phyloP scores from a whole-genome alignment of 2,888 invertebrate genomes.

The Drosophila merina region DNA sequence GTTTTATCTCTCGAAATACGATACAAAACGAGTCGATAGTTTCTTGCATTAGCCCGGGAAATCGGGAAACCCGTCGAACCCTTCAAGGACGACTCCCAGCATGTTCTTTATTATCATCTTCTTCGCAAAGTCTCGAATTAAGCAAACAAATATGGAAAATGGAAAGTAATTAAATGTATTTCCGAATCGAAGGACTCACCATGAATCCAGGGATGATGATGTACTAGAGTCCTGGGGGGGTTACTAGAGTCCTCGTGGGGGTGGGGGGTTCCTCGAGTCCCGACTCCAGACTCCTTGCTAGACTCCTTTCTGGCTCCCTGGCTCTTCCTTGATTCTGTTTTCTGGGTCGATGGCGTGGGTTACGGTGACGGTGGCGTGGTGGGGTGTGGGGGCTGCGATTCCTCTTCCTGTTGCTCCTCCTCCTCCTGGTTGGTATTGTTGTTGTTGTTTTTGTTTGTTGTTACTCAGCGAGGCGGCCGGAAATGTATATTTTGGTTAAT shows the following conservation, averaged over 20 bases:
- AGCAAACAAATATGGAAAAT: constrained; percentile 60
- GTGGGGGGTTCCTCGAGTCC: constrained; percentile 39
- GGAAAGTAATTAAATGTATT: constrained; percentile 73
- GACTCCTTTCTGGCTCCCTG: constrained; percentile 9
- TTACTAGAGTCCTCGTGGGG: constrained; percentile 38
- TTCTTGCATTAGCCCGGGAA: constrained; percentile 38
- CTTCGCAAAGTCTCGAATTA: constrained; percentile 43
- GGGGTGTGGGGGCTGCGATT: constrained; percentile 8
- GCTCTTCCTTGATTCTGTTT: constrained; percentile 6
- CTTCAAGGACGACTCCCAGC: not conserved
- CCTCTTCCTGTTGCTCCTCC: constrained; percentile 13
- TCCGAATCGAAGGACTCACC: constrained; percentile 60
- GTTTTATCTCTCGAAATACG: constrained; percentile 3
- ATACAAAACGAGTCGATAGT: constrained; percentile 13
- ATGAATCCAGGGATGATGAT: constrained; percentile 69
- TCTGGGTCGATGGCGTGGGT: constrained; percentile 21
- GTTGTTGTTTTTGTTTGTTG: constrained; percentile 34
- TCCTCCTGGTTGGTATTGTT: constrained; percentile 7
- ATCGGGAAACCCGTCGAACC: constrained; percentile 6
- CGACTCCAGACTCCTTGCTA: constrained; percentile 54
- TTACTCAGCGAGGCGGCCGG: constrained; percentile 57
- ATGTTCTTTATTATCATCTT: not conserved
- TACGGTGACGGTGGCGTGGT: not conserved
- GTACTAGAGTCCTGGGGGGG: constrained; percentile 42
- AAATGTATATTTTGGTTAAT: constrained; percentile 77